These are phyloP conservation scores for Nasua narica DNA, from an alignment of 2,797 vertebrate genomes.

Conservation along the genomic window DNA sequence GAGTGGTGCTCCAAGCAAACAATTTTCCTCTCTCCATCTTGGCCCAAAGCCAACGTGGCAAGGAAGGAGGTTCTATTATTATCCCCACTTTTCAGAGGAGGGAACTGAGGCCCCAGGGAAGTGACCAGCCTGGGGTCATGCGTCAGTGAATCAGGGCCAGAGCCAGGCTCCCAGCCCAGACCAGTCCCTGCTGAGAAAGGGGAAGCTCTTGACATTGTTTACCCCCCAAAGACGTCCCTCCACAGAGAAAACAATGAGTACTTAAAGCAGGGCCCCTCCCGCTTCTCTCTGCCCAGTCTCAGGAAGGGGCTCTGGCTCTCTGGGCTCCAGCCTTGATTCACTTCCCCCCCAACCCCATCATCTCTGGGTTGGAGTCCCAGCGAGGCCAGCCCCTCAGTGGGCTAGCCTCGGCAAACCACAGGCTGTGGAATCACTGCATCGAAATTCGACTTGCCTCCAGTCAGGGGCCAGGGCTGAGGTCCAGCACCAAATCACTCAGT, in stretches of 20 bases:
- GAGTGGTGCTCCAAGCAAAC: neutral
- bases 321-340: neutral
- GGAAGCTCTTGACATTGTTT: slow-evolving; percentile 70
- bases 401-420: neutral
- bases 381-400: neutral
- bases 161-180: slow-evolving; percentile 15
- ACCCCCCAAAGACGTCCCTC: slow-evolving; percentile 3
- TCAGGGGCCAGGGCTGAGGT: neutral
- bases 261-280: neutral
- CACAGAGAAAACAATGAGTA: slow-evolving; percentile 34
- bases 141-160: neutral
- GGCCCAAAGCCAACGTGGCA: slow-evolving; percentile 27
- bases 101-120: slow-evolving; percentile 64
- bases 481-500: too few species aligned
- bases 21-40: neutral
- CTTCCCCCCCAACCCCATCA: too few species aligned
- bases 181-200: neutral
- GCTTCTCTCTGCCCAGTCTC: neutral
- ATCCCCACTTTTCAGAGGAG: slow-evolving; percentile 66
- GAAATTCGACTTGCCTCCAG: neutral
- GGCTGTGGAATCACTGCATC: neutral
- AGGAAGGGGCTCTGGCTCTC: neutral
- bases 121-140: neutral
- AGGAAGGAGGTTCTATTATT: slow-evolving; percentile 65
- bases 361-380: neutral